Evolutionary conservation across 2,113 vertebrate genomes (phyloP), one percentile per base, ranked within the genome.

Genomic region (Phyllopteryx taeniolatus): DNA sequence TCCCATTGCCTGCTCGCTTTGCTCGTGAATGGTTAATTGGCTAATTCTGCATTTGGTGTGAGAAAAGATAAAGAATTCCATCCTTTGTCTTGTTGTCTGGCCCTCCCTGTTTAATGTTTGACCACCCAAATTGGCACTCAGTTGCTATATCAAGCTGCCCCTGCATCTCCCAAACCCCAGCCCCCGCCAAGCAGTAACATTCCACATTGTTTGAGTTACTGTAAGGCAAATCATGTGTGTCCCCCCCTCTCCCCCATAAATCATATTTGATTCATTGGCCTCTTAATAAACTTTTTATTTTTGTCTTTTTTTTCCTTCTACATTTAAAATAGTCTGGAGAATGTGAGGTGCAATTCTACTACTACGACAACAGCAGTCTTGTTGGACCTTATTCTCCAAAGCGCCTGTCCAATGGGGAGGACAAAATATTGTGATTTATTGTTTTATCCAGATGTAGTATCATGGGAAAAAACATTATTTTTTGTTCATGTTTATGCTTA

Each of bases 71-170:
- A 19, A 5, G 6, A n/a, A 22, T 51, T 4, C 6, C 14, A 12
- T 20, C 31, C 6, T 19, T 39, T 20, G 3, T 12, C 17, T 33
- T 9, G 6, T 42, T 49, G 0, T 51, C 47, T 22, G 5, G 19
- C 27, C 15, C 27, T 73, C 10, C 53, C 33, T 33, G 27, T n/a
- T 9, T 57, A 56, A 65, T 71, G 43, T 76, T 65, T 39, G 68
- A 73, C 72, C 61, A 79, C 79, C 79, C 44, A 69, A 31, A 71
- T 74, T 67, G 78, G 43, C 73, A 17, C 49, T 77, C 72, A 46
- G 43, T 2, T 31, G 47, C 77, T 84, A 87, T 76, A 81, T 78
- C 60, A 19, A 67, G 64, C 73, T 19, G 63, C 61, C 75, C 76
- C 71, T 71, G 64, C 71, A 73, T 42, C 19, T n/a, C 14, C 12